phyloP scores from a whole-genome alignment of 1,140 invertebrate genomes.

The Dendroctonus ponderosae region DNA sequence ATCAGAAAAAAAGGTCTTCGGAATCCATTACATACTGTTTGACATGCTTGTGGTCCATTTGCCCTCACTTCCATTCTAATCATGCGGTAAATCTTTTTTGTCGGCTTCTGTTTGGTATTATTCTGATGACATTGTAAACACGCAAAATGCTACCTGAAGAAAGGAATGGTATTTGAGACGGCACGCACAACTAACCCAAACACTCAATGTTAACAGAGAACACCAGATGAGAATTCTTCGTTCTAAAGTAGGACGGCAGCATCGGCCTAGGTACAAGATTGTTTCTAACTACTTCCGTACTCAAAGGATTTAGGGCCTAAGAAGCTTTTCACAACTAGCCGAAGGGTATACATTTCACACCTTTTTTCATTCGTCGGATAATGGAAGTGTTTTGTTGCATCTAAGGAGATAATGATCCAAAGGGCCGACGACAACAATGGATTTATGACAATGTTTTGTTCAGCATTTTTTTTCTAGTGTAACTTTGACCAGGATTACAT shows the following conservation, averaged over 20 bases:
- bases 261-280: no score
- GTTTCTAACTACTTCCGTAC: constrained; percentile 17
- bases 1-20: not conserved
- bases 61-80: constrained; percentile 19
- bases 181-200: not conserved
- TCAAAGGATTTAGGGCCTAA: constrained; percentile 20
- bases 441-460: no score
- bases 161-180: not conserved
- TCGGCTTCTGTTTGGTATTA: constrained; percentile 20
- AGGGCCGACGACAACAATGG: not conserved
- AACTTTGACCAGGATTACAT: no score
- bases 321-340: constrained; percentile 10
- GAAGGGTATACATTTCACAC: constrained; percentile 30
- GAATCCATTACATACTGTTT: constrained; percentile 30
- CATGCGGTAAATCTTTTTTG: constrained; percentile 30
- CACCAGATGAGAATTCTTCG: not conserved
- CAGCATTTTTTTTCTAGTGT: no score
- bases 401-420: constrained; percentile 24
- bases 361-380: constrained; percentile 20
- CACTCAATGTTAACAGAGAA: constrained; percentile 1
- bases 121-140: constrained; percentile 6
- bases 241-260: not conserved
- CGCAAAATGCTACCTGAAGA: constrained; percentile 11
- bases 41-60: constrained; percentile 27
- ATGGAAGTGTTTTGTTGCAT: constrained; percentile 22